A percentile compares a stretch with the other conserved stretches of the same genome.
Evolutionary conservation across 1,140 invertebrate species (phyloP).

Genomic region (Patella vulgata): DNA sequence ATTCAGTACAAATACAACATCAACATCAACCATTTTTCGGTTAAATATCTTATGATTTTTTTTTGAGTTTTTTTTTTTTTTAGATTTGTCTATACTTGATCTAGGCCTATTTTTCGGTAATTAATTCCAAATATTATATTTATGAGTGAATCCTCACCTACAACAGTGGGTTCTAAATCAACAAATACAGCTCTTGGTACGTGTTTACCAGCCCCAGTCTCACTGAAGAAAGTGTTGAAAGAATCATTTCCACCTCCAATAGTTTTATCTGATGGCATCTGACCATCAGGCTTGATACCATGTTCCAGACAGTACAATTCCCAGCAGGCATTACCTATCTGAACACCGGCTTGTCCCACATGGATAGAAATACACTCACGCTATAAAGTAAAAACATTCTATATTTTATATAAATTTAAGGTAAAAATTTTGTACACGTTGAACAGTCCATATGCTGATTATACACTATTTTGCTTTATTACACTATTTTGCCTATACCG

Average conservation of each 20-base stretch:
- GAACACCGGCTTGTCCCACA: conserved; percentile 88
- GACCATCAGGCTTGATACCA: conserved; percentile 88
- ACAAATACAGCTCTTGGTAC: conserved; percentile 73
- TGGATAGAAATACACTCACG: conserved; percentile 86
- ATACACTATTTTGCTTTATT: too few relatives aligned
- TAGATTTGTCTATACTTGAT: too few relatives aligned
- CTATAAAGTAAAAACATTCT: conserved; percentile 40
- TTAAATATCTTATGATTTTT: background rate
- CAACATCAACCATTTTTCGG: background rate
- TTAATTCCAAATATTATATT: too few relatives aligned
- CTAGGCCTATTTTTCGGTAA: too few relatives aligned
- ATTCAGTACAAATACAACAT: background rate
- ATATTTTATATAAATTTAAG: background rate
- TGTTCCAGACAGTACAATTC: conserved; percentile 91
- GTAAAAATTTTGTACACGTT: background rate
- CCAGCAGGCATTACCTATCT: conserved; percentile 85
- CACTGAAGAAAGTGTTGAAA: conserved; percentile 91
- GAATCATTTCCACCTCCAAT: conserved; percentile 74
- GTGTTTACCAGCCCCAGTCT: conserved; percentile 79
- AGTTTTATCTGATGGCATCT: conserved; percentile 65
- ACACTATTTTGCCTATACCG: too few relatives aligned
- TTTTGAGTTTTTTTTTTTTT: too few relatives aligned
- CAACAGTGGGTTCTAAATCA: conserved; percentile 66
- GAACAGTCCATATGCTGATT: too few relatives aligned
- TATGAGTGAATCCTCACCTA: too few relatives aligned